Conservation (phyloP, 2,888 invertebrate species). For the Orgyia antiqua region DNA sequence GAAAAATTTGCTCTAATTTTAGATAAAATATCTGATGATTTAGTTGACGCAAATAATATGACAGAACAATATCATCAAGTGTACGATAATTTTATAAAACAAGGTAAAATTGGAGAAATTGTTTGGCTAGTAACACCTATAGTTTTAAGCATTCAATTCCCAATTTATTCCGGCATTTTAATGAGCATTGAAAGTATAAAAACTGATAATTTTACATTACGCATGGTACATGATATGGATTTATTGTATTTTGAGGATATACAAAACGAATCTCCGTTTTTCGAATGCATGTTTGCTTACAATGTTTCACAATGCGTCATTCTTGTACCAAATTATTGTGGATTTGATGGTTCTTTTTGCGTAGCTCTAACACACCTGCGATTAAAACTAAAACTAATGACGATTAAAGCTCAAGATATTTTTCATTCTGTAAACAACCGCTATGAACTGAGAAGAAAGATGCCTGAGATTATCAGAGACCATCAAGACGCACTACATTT, state of each 20-base stretch:
- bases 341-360: constrained; percentile 57
- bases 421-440: constrained; percentile 33
- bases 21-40: constrained; percentile 41
- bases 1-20: constrained; percentile 37
- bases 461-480: constrained; percentile 41
- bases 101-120: constrained; percentile 39
- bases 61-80: constrained; percentile 42
- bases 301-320: constrained; percentile 38
- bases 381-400: constrained; percentile 48
- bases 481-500: constrained; percentile 49
- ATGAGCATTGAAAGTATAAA: constrained; percentile 43
- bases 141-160: constrained; percentile 42
- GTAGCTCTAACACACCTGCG: constrained; percentile 51
- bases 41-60: constrained; percentile 42
- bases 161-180: constrained; percentile 39
- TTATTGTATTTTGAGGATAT: constrained; percentile 43
- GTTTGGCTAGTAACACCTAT: constrained; percentile 47
- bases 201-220: constrained; percentile 36
- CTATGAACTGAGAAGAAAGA: constrained; percentile 29
- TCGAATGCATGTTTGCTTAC: constrained; percentile 47
- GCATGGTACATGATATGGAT: constrained; percentile 57
- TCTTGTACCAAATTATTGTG: constrained; percentile 42
- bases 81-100: constrained; percentile 39
- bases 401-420: constrained; percentile 36
- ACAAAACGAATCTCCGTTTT: constrained; percentile 51